Percentiles rank a stretch among this genome's conserved stretches.
Evolutionary conservation across 2,797 vertebrate species (phyloP).

Genomic region (Glyptemys insculpta): DNA sequence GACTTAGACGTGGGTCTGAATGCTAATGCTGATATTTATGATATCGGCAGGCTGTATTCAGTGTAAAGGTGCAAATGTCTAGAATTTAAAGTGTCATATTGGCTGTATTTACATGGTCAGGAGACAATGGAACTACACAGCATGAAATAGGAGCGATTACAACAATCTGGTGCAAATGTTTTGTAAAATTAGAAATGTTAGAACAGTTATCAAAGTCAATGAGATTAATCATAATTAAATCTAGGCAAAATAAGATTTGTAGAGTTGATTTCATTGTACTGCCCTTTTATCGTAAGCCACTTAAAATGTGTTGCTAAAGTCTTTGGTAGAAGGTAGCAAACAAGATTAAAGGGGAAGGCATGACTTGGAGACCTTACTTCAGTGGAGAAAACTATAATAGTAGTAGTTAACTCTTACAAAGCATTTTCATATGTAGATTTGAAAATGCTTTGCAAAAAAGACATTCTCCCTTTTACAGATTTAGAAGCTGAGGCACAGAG

Average conservation of each 20-base stretch:
- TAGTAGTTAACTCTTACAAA: neutral
- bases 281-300: neutral
- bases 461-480: neutral
- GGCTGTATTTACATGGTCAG: constrained; percentile 26
- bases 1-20: constrained; percentile 38
- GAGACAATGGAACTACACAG: constrained; percentile 42
- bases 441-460: neutral
- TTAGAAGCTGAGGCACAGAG: neutral
- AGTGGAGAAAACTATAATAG: neutral
- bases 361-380: constrained; percentile 5
- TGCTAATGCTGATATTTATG: constrained; percentile 61
- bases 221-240: constrained; percentile 59
- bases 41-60: constrained; percentile 14
- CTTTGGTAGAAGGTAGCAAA: constrained; percentile 24
- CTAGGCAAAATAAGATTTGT: constrained; percentile 40
- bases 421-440: neutral
- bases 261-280: constrained; percentile 38
- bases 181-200: constrained; percentile 59
- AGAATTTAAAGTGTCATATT: constrained; percentile 63
- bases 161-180: constrained; percentile 36
- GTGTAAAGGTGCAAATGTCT: constrained; percentile 30
- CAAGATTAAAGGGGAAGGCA: constrained; percentile 16
- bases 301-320: constrained; percentile 2
- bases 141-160: constrained; percentile 35
- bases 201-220: constrained; percentile 41